Conservation (phyloP, 1,140 invertebrate species). For the Microplitis demolitor region DNA sequence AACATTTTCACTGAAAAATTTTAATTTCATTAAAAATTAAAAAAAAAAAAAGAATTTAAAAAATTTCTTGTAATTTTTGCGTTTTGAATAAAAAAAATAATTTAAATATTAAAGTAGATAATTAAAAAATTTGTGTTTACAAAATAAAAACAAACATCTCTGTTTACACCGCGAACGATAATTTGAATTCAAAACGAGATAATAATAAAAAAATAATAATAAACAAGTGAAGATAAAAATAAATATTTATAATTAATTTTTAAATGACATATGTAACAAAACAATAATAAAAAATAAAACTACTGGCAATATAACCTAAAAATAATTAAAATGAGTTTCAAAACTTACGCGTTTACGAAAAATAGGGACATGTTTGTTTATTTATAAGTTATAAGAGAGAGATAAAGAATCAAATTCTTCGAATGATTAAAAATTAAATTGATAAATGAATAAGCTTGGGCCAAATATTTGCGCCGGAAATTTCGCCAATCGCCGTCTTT, state of each 20-base stretch:
- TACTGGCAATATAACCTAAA: constrained; percentile 44
- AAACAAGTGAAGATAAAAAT: constrained; percentile 5
- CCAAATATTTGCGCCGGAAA: constrained; percentile 28
- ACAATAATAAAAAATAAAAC: not conserved
- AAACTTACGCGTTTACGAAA: constrained; percentile 62
- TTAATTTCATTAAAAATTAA: no score
- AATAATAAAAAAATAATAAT: constrained; percentile 16
- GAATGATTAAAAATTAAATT: constrained; percentile 3
- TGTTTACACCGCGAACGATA: no score
- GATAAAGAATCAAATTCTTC: not conserved
- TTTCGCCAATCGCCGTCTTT: constrained; percentile 28
- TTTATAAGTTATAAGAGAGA: not conserved
- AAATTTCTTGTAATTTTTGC: no score
- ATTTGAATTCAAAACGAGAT: no score
- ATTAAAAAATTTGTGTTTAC: no score
- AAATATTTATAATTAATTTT: not conserved
- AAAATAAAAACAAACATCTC: no score
- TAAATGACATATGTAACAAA: not conserved
- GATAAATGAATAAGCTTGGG: constrained; percentile 16
- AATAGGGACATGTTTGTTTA: constrained; percentile 56
- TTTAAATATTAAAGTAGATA: no score
- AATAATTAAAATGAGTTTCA: constrained; percentile 3
- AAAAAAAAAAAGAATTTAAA: no score
- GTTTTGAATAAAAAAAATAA: no score
- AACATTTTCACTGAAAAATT: no score